Base-by-base conservation (phyloP, 1,140 invertebrate genomes). In the Colletes gigas region DNA sequence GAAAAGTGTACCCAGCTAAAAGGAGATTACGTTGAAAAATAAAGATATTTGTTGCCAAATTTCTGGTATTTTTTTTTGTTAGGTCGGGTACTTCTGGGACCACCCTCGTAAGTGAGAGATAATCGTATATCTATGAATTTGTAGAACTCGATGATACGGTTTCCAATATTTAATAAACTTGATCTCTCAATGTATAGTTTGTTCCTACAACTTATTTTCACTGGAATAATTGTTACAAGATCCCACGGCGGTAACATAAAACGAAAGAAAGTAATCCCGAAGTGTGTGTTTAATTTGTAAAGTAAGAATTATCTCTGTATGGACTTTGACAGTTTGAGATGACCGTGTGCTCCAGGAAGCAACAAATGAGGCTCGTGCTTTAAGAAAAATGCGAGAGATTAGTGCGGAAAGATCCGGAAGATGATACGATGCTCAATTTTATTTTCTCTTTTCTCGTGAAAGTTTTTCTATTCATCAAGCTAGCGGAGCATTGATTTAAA, bases 361-460 rank as follows among this genome's bases (percentile, higher is more conserved):
- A 8, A 14, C 44, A 54, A 12, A 66, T 17, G 52, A 67, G 62
- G 12, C 4, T 41, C 30, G 59, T 14, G 41, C 5, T 52, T 55
- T 57, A 57, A 14, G 19, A 54, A 44, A 55, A 66, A 81, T 72
- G 52, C 59, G 57, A 78, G 21, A 41, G 47, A 78, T 54, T 59
- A 62, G 57, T 62, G 52, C 62, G 59, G 54, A 54, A 84, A 74
- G 50, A 17, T 54, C 55, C 71, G 55, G 52, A 72, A 71, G 14
- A 78, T 85, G 78, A 78, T 82, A 66, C 71, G 62, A 69, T 59
- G 8, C 21, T 55, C 7, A 21, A 12, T 74, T 81, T 44, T 63
- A 63, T 85, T 82, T 85, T 76, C 74, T 85, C 79, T 75, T 65
- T 73, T 75, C 63, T n/a, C 57, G 84, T 44, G 70, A 82, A 79